Conservation (phyloP, 2,797 vertebrate genomes). For the Spheniscus humboldti region DNA sequence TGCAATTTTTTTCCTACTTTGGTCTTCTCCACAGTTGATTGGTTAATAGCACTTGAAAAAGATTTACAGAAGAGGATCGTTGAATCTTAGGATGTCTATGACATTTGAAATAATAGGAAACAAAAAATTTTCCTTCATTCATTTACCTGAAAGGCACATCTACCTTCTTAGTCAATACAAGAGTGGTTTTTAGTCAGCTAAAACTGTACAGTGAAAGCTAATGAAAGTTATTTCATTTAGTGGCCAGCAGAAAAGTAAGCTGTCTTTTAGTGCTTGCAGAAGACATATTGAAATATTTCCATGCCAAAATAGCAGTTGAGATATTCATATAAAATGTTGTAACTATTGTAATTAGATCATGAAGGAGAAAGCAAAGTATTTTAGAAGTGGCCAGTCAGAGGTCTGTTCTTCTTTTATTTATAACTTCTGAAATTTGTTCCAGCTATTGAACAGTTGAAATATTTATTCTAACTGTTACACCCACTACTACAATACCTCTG, state of each 20-base stretch:
- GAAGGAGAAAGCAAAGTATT: not conserved
- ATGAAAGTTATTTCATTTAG: not conserved
- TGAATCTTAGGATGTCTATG: not conserved
- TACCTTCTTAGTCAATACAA: not conserved
- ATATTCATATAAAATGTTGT: not conserved
- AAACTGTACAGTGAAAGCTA: not conserved
- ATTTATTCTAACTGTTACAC: not conserved
- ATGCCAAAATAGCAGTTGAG: not conserved
- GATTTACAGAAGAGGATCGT: not conserved
- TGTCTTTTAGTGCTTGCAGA: not conserved
- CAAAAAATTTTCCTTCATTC: not conserved
- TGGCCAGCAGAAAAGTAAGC: not conserved
- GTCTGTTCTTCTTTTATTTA: not conserved
- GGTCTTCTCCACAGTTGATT: not conserved
- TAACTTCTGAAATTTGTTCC: not conserved
- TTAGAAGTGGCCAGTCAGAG: not conserved
- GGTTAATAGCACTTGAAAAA: not conserved
- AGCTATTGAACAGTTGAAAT: not conserved
- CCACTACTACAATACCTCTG: not conserved
- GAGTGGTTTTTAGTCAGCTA: not conserved
- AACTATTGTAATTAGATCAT: not conserved
- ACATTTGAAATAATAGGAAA: not conserved
- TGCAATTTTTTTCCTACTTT: not conserved
- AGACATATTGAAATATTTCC: not conserved
- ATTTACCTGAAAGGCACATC: not conserved